Evolutionary conservation across 2,113 vertebrate species (phyloP), one percentile per base, ranked within the genome.

Genomic region (Dissostichus mawsoni): DNA sequence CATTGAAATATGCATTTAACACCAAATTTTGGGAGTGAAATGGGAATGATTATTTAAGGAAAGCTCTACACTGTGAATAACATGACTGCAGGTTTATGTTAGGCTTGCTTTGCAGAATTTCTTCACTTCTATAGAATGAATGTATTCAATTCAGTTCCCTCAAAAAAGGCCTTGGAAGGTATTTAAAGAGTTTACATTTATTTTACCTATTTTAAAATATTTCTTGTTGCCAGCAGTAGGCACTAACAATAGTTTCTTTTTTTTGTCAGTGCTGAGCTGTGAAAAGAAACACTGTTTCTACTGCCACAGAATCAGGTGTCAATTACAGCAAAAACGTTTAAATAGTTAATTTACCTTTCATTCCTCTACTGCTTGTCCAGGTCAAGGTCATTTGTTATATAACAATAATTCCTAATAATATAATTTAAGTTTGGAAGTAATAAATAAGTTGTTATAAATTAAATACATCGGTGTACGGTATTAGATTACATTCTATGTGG

Each of bases 11-110:
- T 63, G 51, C 8, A 20, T 62, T 33, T 36, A 68, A 73, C 20
- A 65, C 25, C 56, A 20, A 47, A 20, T 76, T 69, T 25, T 68
- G 48, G 44, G 14, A 56, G 63, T 9, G 74, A 41, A 75, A 71
- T 44, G 8, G 11, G 55, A 51, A 57, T 50, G 8, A 1, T n/a
- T 25, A 10, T 44, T 63, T 18, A 14, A 67, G 41, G 3, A 45
- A 47, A 20, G 59, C 6, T 65, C n/a, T 23, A 9, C 25, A 57
- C 5, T 57, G 45, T 59, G 4, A 65, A 41, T 36, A 52, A 17
- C 23, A 20, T 69, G 11, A 18, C n/a, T 71, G 67, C 73, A 59
- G n/a, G n/a, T 64, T 59, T 51, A 33, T 55, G 11, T 57, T 57
- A 51, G 45, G n/a, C 20, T 73, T 52, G 29, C 47, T 16, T 8